Percentiles rank a stretch among this genome's conserved stretches.
Conservation (phyloP, 1,140 invertebrate genomes). For the Macrocentrus cingulum region DNA sequence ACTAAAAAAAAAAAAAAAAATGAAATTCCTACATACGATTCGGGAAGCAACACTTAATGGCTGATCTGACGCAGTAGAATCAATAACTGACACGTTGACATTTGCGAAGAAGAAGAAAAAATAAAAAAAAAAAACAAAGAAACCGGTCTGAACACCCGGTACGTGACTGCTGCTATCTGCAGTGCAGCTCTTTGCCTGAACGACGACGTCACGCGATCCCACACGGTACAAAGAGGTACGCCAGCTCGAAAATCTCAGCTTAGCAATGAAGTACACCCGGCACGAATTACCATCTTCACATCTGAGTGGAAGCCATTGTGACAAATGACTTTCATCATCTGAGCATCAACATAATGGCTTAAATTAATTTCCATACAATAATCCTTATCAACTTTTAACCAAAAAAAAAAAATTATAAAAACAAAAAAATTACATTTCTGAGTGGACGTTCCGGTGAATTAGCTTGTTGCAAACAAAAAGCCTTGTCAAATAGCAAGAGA, state of each 20-base stretch:
- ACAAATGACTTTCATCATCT: neutral
- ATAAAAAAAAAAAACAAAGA: conserved; percentile 13
- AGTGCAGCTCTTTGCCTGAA: conserved; percentile 25
- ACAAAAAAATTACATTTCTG: neutral
- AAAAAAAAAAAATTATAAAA: neutral
- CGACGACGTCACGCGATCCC: conserved; percentile 26
- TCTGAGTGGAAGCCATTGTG: neutral
- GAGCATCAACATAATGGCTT: no score
- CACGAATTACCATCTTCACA: neutral
- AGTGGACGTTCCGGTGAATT: conserved; percentile 9
- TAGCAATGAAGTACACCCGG: neutral
- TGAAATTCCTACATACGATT: no score
- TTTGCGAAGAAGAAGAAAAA: conserved; percentile 12
- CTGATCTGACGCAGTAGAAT: conserved; percentile 10
- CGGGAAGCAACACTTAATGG: neutral
- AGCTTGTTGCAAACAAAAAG: conserved; percentile 18
- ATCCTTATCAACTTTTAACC: no score
- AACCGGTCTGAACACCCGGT: conserved; percentile 24
- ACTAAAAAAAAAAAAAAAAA: no score
- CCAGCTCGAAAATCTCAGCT: conserved; percentile 21
- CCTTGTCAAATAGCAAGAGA: conserved; percentile 22
- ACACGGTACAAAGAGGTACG: conserved; percentile 28
- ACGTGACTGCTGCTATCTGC: conserved; percentile 28
- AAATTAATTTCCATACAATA: no score
- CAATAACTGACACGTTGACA: conserved; percentile 12